These are phyloP conservation scores for Actinostola sp. DNA, from an alignment of 92 coral and sea anemone genomes.

Conservation along the genomic window DNA sequence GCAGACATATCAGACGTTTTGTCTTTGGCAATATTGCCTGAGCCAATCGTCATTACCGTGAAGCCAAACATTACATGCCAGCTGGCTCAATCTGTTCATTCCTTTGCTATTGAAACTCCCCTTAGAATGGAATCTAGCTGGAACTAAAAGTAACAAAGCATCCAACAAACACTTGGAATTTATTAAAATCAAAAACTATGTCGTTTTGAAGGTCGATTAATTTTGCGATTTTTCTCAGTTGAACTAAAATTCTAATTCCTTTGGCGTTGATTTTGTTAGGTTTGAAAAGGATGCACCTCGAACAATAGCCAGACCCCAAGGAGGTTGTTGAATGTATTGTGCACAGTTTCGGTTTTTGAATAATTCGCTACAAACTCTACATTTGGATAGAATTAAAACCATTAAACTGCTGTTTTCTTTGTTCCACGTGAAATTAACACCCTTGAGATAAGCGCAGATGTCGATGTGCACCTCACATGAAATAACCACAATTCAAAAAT, in stretches of 20 bases:
- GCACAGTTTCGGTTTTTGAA: neutral
- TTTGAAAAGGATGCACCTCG: too few species aligned
- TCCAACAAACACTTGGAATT: neutral
- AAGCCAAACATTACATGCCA: too few species aligned
- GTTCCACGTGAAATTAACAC: conserved; percentile 9
- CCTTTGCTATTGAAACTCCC: neutral
- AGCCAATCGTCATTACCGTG: too few species aligned
- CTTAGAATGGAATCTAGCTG: neutral
- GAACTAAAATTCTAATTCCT: neutral
- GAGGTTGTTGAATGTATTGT: neutral
- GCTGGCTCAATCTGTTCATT: neutral
- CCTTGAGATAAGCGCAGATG: conserved; percentile 8
- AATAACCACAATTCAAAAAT: neutral
- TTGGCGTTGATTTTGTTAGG: too few species aligned
- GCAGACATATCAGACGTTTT: too few species aligned
- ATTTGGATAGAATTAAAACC: neutral
- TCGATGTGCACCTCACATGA: neutral
- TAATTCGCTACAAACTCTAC: conserved; percentile 1
- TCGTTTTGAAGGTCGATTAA: too few species aligned
- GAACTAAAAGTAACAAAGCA: neutral
- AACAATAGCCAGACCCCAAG: conserved; percentile 5
- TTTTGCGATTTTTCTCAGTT: neutral
- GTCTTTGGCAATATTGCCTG: too few species aligned
- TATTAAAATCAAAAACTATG: too few species aligned
- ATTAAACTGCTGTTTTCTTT: neutral